A percentile compares a stretch with the other conserved stretches of the same genome.
Conservation (phyloP, 2,888 invertebrate species). For the Chironomus riparius region DNA sequence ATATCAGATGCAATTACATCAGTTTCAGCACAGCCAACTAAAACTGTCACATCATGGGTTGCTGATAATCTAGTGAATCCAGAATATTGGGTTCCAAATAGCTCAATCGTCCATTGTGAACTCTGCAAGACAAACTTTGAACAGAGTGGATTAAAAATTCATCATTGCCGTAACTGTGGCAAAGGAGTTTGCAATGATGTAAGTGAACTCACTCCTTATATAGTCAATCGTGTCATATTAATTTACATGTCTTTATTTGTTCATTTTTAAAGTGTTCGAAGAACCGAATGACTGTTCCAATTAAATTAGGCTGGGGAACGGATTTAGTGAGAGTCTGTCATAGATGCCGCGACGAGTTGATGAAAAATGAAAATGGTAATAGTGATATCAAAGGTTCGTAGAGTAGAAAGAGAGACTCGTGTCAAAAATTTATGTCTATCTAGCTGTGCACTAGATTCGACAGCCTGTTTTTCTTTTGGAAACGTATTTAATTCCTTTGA, state of each 20-base stretch:
- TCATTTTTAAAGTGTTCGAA: slow-evolving; percentile 48
- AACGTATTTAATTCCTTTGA: no score
- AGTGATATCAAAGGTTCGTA: slow-evolving; percentile 13
- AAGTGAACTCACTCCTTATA: background rate
- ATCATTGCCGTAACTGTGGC: slow-evolving; percentile 53
- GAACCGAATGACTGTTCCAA: slow-evolving; percentile 56
- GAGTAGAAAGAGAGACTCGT: no score
- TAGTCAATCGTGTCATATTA: background rate
- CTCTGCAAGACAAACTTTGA: slow-evolving; percentile 53
- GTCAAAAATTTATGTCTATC: no score
- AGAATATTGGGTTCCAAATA: slow-evolving; percentile 69
- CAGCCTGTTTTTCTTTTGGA: no score
- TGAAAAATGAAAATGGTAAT: slow-evolving; percentile 31
- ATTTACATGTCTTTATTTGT: background rate
- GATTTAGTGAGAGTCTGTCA: slow-evolving; percentile 65
- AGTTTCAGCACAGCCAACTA: slow-evolving; percentile 62
- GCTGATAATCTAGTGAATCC: slow-evolving; percentile 66
- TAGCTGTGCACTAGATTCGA: no score
- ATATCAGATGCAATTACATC: slow-evolving; percentile 54
- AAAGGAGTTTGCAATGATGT: background rate
- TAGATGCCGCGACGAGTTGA: slow-evolving; percentile 46
- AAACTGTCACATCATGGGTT: slow-evolving; percentile 56
- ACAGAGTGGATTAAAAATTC: slow-evolving; percentile 50
- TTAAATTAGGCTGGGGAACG: slow-evolving; percentile 57
- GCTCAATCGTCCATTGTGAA: slow-evolving; percentile 59